Evolutionary conservation across 1,140 invertebrate genomes (phyloP), one percentile per base, ranked within the genome.

Genomic region (Periplaneta americana): DNA sequence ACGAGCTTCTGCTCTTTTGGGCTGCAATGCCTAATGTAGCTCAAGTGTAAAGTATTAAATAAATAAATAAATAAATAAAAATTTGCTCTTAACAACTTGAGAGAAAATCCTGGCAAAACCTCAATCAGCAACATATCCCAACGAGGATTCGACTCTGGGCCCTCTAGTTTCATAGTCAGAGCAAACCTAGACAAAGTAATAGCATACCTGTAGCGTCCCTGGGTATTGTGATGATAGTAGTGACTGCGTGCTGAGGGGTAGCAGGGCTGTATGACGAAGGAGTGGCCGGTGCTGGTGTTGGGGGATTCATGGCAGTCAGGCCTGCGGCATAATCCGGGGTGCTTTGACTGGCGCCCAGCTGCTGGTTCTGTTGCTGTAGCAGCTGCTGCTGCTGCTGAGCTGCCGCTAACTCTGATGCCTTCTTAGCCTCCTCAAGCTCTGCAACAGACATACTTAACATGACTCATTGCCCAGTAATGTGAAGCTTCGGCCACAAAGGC

Each of bases 241-340:
- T 66, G 36, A 79, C 10, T 31, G 79, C 0, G 28, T 78, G 76
- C 28, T 78, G 48, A n/a, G 79, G 32, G 17, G 79, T 39, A 39
- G 79, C 79, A 57, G 80, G 80, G 31, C 33, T 81, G 80, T 81
- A 81, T n/a, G n/a, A n/a, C 22, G 74, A 75, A 9, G 0, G 87
- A 85, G 82, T 88, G 83, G 57, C 89, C 87, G 82, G 88, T 86
- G 80, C 88, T 87, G 80, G 87, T 82, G 32, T 87, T 84, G 78
- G 88, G n/a, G 90, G 87, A 84, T 89, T 88, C 28, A 90, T 87
- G 31, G 90, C 85, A 8, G 91, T 86, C 28, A 96, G 88, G 9
- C 94, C 95, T 83, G 94, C 94, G 75, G 95, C 95, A 88, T 96
- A 96, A 85, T 97, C 96, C 1, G 94, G 93, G 31, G 92, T 93